These are phyloP conservation scores for Mus spretus DNA, from an alignment of 2,797 vertebrate species.

Conservation along the genomic window DNA sequence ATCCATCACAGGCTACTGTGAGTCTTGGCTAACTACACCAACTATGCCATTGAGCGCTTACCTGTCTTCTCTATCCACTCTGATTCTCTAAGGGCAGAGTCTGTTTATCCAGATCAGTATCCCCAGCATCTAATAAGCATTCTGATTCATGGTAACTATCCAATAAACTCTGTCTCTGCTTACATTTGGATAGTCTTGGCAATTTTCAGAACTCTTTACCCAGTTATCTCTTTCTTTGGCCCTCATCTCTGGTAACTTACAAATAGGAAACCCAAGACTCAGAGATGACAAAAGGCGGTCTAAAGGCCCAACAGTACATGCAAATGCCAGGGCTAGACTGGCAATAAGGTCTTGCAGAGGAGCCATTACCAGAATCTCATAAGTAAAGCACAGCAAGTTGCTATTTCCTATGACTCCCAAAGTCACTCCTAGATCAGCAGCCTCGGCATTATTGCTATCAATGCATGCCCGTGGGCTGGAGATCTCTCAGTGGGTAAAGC, in stretches of 20 bases:
- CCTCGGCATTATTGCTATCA: neutral
- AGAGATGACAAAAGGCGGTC: neutral
- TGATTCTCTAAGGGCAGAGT: neutral
- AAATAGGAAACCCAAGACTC: neutral
- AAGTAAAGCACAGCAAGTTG: neutral
- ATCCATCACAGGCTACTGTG: neutral
- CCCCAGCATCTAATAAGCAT: neutral
- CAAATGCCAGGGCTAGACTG: neutral
- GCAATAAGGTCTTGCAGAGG: neutral
- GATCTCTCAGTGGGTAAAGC: neutral
- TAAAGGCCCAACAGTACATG: neutral
- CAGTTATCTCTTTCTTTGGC: conserved; percentile 23
- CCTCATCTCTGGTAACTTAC: neutral
- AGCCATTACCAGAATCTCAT: neutral
- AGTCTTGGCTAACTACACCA: neutral
- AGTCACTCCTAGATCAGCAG: neutral
- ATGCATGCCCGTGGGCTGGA: neutral
- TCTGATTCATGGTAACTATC: neutral
- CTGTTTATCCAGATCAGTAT: neutral
- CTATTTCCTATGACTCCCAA: neutral
- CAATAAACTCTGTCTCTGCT: neutral
- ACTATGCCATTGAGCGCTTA: neutral
- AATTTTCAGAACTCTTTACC: neutral
- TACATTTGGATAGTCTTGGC: neutral
- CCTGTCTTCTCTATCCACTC: neutral